Evolutionary conservation across 2,888 invertebrate genomes (phyloP), one percentile per base, ranked within the genome.

Genomic region (Pasiphila rectangulata): DNA sequence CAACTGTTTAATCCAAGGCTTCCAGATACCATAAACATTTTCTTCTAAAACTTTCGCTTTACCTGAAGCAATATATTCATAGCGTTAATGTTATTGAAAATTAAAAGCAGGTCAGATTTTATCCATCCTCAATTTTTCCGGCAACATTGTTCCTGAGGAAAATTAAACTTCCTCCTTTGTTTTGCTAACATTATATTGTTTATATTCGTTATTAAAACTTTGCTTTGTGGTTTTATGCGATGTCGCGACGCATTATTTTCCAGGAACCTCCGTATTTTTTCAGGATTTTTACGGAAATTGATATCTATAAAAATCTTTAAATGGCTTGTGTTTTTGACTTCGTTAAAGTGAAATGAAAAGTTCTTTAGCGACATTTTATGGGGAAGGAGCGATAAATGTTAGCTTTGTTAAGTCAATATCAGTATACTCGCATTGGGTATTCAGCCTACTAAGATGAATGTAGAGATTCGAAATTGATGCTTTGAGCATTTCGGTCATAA

Each of bases 81-180:
- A 30, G 30, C 9, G n/a, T 16, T 32, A 17, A n/a, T n/a, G n/a
- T 32, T 32, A 39, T n/a, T 3, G 19, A 21, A 17, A 30, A 17
- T 23, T 30, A 5, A 13, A n/a, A 17, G 16, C 3, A 24, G 17
- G 19, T 12, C 13, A 19, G 37, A 29, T 44, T 27, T 37, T 24
- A 45, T 32, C 34, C 35, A 17, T 21, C 23, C 32, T 19, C n/a
- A 36, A 13, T 34, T 34, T 38, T 38, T 34, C 34, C 16, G 25
- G 39, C 34, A 39, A 35, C 27, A 12, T 34, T 35, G 27, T 17
- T 20, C 21, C 68, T 67, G 17, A 17, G 59, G 59, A 72, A 77
- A 79, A 76, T 73, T 74, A 77, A 74, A 39, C 73, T 73, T 79
- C 73, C 63, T 67, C 70, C 70, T 75, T 78, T 75, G 76, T 73